Base-by-base conservation (phyloP, 2,797 vertebrate species). In the Neosalanx taihuensis region DNA sequence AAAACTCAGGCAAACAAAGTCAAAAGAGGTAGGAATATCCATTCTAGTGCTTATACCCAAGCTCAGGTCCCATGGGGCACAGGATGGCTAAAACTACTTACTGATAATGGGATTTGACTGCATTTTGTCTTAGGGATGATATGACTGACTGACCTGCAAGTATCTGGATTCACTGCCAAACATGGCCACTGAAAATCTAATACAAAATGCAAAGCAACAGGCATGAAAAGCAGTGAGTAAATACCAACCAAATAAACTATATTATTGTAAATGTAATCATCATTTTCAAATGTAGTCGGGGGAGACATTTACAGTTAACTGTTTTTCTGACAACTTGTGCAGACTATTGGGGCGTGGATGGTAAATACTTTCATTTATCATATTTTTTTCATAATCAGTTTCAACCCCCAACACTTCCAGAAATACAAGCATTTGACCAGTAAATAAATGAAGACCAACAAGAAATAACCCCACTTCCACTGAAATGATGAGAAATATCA, bases 21-120 rank as follows among this genome's bases (percentile, higher is more conserved):
- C 41, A 46, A 46, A 46, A 46, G 41, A 46, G 41, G 41, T 46
- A 46, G 1, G 20, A 12, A 23, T 26, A 23, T 26, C 70, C 29
- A 76, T 62, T 71, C 72, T 17, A 74, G 71, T 20, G 77, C 73
- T 59, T 60, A 9, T 60, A 60, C 10, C 29, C 26, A 60, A 60
- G 26, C 12, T 58, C 18, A 26, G 13, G 58, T 60, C 58, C 58
- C 23, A 60, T 60, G 58, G 23, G 20, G 23, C 26, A 60, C 23
- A 60, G 58, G 26, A 60, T 60, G 9, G 9, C 23, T 23, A 60
- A 29, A 60, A 30, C 29, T 1, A 26, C 12, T 60, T 60, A 0
- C 58, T 26, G 20, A 29, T n/a, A 56, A 26, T 26, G 23, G n/a
- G 23, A n/a, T 20, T n/a, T 26, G 26, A 59, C 58, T 12, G 20